Base-by-base conservation (phyloP, 1,140 invertebrate genomes). In the Drosophila bifasciata region DNA sequence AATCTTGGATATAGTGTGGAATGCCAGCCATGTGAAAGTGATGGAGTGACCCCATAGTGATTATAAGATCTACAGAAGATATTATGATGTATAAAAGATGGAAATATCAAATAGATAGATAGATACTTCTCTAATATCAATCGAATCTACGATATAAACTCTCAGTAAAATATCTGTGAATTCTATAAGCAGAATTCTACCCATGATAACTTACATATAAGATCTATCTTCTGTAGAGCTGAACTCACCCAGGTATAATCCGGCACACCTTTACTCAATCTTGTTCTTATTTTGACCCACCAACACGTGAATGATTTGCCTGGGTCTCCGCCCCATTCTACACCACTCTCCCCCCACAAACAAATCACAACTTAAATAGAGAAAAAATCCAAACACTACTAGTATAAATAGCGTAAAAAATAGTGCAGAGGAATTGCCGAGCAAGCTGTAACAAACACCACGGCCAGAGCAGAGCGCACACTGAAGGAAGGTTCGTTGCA, bases 391-490 rank as follows among this genome's bases (percentile, higher is more conserved):
- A 71, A 36, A 41, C 44, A 17, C 41, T n/a, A n/a, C n/a, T n/a
- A n/a, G n/a, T n/a, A n/a, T 49, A 19, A 76, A 70, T 61, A 75
- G 44, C 11, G 32, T 51, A 77, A 63, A 63, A 64, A 58, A 83
- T 70, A 58, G 78, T 70, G 60, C 53, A 56, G 51, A 52, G 52
- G 53, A 72, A 84, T 66, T 53, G 60, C 61, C 49, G 51, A 19
- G 39, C 41, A 46, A 63, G 48, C 49, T 52, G 52, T 43, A 49
- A 23, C 53, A 80, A 79, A n/a, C 49, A 59, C 19, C 56, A 60
- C 44, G 50, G n/a, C 28, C 44, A 13, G 13, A n/a, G n/a, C n/a
- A n/a, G n/a, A n/a, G n/a, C n/a, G 32, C 32, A 13, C 32, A 13
- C 32, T 2, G 16, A 56, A 36, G 9, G 8, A 32, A 32, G 28